A percentile compares a stretch with the other conserved stretches of the same genome.
Evolutionary conservation across 2,888 invertebrate genomes (phyloP).

Genomic region (Onthophagus sagittarius): DNA sequence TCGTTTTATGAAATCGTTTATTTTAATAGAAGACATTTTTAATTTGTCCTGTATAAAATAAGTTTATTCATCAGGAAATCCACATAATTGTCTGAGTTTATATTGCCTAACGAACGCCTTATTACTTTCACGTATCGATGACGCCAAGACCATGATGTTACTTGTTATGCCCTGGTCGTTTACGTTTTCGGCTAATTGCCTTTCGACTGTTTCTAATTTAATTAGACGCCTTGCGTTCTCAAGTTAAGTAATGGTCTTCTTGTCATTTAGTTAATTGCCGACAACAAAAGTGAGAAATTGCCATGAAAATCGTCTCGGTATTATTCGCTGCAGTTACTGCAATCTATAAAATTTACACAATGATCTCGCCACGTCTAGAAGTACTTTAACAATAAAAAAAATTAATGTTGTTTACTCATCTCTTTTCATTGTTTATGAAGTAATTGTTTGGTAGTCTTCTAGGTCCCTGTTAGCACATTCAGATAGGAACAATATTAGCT

Average conservation of each 20-base stretch:
- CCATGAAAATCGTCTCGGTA: neutral
- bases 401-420: neutral
- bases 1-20: too few species aligned
- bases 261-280: neutral
- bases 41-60: too few species aligned
- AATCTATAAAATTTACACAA: too few species aligned
- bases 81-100: too few species aligned
- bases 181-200: neutral
- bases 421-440: neutral
- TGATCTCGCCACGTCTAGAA: neutral
- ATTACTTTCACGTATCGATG: neutral
- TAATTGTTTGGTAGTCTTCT: neutral
- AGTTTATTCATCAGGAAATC: too few species aligned
- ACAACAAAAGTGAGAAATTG: neutral
- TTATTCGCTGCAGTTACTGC: too few species aligned
- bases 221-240: neutral
- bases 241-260: neutral
- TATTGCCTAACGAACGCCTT: neutral
- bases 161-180: neutral
- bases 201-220: neutral
- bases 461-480: neutral
- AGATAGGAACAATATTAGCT: neutral
- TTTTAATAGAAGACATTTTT: too few species aligned
- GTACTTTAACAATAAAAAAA: neutral
- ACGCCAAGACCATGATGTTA: neutral